Evolutionary conservation across 1,140 invertebrate genomes (phyloP).

Genomic region (Eumaeus atala): DNA sequence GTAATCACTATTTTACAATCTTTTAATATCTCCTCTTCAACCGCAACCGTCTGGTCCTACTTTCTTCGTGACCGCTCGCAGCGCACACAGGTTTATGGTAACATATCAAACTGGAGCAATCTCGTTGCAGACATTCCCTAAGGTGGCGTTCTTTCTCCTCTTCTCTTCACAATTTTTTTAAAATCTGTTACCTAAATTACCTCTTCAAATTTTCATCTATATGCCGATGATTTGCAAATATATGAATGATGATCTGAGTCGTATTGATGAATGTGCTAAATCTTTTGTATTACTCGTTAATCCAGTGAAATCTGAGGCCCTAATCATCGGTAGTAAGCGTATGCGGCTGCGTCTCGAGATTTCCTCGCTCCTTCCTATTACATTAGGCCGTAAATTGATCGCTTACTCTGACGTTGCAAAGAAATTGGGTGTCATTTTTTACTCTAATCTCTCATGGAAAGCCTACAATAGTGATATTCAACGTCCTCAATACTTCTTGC

Average conservation of each 20-base stretch:
- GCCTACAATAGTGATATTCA: too few relatives aligned
- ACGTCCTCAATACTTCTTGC: too few relatives aligned
- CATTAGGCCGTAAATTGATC: too few relatives aligned
- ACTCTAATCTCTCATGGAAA: too few relatives aligned
- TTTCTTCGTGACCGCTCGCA: conserved; percentile 4
- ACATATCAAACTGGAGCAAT: conserved; percentile 1
- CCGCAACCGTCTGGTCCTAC: not conserved
- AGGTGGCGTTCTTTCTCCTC: too few relatives aligned
- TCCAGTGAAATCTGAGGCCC: not conserved
- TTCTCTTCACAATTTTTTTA: too few relatives aligned
- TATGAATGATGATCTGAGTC: not conserved
- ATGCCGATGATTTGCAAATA: not conserved
- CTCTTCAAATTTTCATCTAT: not conserved
- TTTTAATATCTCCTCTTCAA: conserved; percentile 7
- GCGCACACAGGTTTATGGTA: not conserved
- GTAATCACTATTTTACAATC: not conserved
- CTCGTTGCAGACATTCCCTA: conserved; percentile 3
- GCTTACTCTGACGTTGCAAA: too few relatives aligned
- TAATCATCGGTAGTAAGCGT: not conserved
- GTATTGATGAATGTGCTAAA: not conserved
- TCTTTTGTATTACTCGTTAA: not conserved
- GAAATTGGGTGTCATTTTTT: too few relatives aligned
- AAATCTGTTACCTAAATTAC: too few relatives aligned
- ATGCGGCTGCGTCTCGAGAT: not conserved
- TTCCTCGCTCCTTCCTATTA: not conserved